Evolutionary conservation across 1,140 invertebrate genomes (phyloP).

Genomic region (Cydia amplana): DNA sequence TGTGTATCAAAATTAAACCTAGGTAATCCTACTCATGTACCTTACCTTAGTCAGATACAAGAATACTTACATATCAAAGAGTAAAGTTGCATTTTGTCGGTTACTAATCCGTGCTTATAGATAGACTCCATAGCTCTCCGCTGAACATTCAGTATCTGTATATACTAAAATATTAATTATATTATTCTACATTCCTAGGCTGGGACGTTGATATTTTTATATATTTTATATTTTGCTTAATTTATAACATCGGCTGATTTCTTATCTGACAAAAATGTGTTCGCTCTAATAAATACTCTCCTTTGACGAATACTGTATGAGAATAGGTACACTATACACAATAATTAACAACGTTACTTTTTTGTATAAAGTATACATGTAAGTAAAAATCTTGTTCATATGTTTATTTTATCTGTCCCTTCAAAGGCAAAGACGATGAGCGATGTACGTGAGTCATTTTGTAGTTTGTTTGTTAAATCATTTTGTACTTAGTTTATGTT

Average conservation of each 20-base stretch:
- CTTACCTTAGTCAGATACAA: background rate
- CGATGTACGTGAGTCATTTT: constrained; percentile 18
- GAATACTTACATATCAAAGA: constrained; percentile 24
- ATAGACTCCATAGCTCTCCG: constrained; percentile 29
- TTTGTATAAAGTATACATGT: background rate
- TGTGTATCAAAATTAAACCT: background rate
- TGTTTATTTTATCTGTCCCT: constrained; percentile 11
- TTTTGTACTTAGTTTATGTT: constrained; percentile 63
- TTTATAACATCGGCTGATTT: background rate
- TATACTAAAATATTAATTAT: constrained; percentile 17
- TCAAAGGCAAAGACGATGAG: constrained; percentile 14
- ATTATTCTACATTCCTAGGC: constrained; percentile 17
- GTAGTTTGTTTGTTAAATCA: constrained; percentile 31
- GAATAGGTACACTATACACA: background rate
- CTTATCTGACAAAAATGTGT: background rate
- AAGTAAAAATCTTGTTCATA: background rate
- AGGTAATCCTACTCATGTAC: background rate
- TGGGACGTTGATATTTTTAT: constrained; percentile 14
- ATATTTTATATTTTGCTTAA: background rate
- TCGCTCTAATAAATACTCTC: background rate
- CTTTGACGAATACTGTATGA: background rate
- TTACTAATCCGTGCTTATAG: constrained; percentile 4
- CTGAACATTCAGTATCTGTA: constrained; percentile 24
- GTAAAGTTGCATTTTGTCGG: constrained; percentile 47
- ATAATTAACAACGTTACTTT: background rate